phyloP scores from a whole-genome alignment of 2,113 vertebrate genomes.

The Bothrops jararaca region DNA sequence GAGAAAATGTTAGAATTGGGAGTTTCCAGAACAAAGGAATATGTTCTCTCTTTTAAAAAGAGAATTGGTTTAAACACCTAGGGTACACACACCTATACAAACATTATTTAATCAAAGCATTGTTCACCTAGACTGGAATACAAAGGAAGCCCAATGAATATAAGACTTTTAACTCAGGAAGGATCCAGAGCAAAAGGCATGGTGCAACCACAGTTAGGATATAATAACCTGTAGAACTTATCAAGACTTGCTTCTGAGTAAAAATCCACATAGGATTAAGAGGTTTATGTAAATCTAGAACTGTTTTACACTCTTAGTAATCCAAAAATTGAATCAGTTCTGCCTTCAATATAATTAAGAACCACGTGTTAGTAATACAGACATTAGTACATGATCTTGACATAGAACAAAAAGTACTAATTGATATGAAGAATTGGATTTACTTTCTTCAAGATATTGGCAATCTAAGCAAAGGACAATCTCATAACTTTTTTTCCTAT shows the following conservation, averaged over 20 bases:
- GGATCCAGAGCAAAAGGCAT: background rate
- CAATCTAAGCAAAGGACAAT: background rate
- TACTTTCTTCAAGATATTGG: background rate
- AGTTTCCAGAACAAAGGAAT: background rate
- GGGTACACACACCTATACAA: background rate
- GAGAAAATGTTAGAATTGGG: background rate
- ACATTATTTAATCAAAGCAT: background rate
- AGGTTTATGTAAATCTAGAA: background rate
- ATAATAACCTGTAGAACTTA: background rate
- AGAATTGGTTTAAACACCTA: background rate
- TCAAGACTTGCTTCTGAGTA: background rate
- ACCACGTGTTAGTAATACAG: background rate
- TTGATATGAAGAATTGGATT: background rate
- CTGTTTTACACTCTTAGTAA: background rate
- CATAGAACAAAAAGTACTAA: background rate
- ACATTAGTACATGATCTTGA: background rate
- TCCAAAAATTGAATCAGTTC: background rate
- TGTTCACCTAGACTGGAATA: accelerated
- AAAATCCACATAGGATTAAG: background rate
- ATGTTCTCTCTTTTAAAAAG: background rate
- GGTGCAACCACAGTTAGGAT: background rate
- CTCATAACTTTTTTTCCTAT: background rate
- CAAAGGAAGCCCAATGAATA: background rate
- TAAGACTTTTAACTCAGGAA: background rate
- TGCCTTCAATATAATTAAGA: background rate